Evolutionary conservation across 2,113 vertebrate species (phyloP).

Genomic region (Aramus guarauna): DNA sequence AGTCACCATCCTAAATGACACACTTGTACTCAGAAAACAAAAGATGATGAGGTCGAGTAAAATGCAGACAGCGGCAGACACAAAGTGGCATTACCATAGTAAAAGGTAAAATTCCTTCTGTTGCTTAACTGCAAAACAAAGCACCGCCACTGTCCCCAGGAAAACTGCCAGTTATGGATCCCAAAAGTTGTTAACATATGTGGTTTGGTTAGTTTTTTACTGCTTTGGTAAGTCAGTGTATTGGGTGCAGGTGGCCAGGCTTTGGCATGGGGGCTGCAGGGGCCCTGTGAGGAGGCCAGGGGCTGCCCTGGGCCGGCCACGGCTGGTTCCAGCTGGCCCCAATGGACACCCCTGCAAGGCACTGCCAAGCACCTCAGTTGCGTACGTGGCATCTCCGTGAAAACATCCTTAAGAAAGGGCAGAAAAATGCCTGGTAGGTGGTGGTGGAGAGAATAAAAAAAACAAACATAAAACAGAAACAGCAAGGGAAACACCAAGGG

Average conservation of each 20-base stretch:
- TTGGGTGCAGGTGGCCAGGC: too few relatives aligned
- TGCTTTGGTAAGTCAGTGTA: neutral
- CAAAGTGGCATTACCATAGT: neutral
- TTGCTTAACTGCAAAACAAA: neutral
- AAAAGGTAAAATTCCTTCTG: neutral
- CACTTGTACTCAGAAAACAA: neutral
- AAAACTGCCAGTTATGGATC: neutral
- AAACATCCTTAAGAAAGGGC: neutral
- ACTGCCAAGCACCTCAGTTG: neutral
- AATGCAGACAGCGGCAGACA: neutral
- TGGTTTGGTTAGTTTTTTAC: neutral
- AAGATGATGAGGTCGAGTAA: neutral
- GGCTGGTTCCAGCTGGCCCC: neutral
- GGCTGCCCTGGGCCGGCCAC: fast-evolving
- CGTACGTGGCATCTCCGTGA: fast-evolving
- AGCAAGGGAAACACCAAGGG: neutral
- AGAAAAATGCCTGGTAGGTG: neutral
- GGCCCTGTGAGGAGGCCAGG: neutral
- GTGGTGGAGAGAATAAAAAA: fast-evolving
- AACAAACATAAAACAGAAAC: neutral
- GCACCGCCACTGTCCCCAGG: neutral
- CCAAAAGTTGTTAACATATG: neutral
- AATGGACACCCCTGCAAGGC: neutral
- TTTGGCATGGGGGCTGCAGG: neutral
- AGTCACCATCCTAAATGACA: neutral